These are phyloP conservation scores for Gambusia holbrooki DNA, from an alignment of 2,113 vertebrate species.

Conservation along the genomic window DNA sequence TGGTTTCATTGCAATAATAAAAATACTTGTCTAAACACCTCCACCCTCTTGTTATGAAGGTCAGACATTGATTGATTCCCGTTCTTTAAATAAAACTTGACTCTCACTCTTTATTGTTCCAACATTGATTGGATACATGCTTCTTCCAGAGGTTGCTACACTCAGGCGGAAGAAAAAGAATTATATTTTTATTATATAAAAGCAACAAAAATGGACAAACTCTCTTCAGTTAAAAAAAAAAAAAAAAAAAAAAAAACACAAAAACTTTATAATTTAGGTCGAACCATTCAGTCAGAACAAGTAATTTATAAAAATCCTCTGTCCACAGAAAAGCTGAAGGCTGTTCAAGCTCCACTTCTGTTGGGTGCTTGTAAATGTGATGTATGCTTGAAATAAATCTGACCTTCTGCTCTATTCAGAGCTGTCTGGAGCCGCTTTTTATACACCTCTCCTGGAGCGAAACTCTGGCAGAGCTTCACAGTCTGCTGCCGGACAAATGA, in stretches of 20 bases:
- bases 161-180: not conserved
- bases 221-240: not conserved
- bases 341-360: slow-evolving; percentile 14
- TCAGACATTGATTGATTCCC: not conserved
- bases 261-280: not conserved
- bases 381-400: slow-evolving; percentile 54
- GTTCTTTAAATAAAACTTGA: not conserved
- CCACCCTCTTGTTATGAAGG: not conserved
- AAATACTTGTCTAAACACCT: not conserved
- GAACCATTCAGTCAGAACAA: not conserved
- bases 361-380: slow-evolving; percentile 36
- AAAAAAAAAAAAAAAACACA: too few species aligned
- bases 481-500: slow-evolving; percentile 44
- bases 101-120: not conserved
- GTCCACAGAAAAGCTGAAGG: not conserved
- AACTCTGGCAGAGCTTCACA: slow-evolving; percentile 10
- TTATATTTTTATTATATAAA: not conserved
- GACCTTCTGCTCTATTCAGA: slow-evolving; percentile 48
- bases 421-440: slow-evolving; percentile 19
- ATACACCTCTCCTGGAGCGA: not conserved
- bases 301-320: slow-evolving; percentile 12
- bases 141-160: not conserved
- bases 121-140: not conserved
- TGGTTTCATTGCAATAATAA: not conserved
- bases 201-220: too few species aligned